Evolutionary conservation across 2,797 vertebrate genomes (phyloP).

Genomic region (Ptychobarbus kaznakovi): DNA sequence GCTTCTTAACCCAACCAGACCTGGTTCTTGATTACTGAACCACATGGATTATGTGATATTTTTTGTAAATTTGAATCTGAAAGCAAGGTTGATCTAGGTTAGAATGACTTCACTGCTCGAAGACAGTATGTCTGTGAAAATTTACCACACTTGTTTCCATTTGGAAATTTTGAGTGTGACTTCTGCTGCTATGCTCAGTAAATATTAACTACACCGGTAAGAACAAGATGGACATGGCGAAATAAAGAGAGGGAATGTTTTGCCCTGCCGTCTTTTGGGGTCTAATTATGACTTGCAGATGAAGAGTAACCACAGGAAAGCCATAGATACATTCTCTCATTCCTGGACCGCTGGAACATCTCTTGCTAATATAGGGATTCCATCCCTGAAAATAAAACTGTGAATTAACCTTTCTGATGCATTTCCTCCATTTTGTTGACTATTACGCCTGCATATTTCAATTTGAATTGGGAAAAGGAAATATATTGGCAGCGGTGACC

Average conservation of each 20-base stretch:
- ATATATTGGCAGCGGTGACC: slow-evolving; percentile 46
- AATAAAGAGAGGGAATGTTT: slow-evolving; percentile 37
- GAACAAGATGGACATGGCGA: slow-evolving; percentile 39
- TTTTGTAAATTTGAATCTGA: background rate
- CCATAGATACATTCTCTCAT: slow-evolving; percentile 57
- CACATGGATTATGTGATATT: background rate
- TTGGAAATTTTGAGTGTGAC: slow-evolving; percentile 32
- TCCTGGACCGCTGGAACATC: slow-evolving; percentile 56
- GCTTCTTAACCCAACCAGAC: background rate
- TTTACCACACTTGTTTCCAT: slow-evolving; percentile 35
- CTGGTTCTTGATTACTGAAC: slow-evolving; percentile 9
- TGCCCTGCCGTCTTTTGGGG: slow-evolving; percentile 43
- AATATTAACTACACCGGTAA: slow-evolving; percentile 29
- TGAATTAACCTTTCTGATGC: slow-evolving; percentile 55
- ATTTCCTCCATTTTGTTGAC: slow-evolving; percentile 69
- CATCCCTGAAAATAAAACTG: background rate
- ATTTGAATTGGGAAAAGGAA: slow-evolving; percentile 63
- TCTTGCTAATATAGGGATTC: slow-evolving; percentile 40
- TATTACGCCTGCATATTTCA: slow-evolving; percentile 75
- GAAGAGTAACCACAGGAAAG: slow-evolving; percentile 60
- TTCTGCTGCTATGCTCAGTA: slow-evolving; percentile 34
- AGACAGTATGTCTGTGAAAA: slow-evolving; percentile 13
- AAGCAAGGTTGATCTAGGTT: slow-evolving; percentile 1
- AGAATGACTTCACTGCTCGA: slow-evolving; percentile 35
- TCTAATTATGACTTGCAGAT: slow-evolving; percentile 56